phyloP scores from a whole-genome alignment of 2,888 invertebrate species.

The Thecophora atra region DNA sequence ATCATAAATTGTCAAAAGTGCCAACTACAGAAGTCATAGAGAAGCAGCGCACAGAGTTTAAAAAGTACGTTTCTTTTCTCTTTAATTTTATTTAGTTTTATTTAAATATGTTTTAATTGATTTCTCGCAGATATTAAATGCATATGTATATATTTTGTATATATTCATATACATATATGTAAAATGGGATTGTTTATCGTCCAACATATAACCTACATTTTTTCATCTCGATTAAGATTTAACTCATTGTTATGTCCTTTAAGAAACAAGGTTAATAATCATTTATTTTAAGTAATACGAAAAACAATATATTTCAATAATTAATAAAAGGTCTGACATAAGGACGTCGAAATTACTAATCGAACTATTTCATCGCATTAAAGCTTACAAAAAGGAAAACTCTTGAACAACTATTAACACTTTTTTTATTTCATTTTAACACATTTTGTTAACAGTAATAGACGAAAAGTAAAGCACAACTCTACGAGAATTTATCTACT shows the following conservation, averaged over 20 bases:
- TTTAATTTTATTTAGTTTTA: conserved; percentile 36
- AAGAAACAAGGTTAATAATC: neutral
- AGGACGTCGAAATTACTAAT: conserved; percentile 21
- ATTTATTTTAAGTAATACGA: conserved; percentile 8
- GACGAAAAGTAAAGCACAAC: neutral
- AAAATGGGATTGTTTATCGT: conserved; percentile 44
- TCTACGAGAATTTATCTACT: no score
- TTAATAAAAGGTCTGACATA: neutral
- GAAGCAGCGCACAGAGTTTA: conserved; percentile 37
- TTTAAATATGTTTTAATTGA: neutral
- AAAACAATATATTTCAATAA: neutral
- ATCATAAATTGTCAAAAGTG: neutral
- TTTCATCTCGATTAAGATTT: neutral
- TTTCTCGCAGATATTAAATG: neutral
- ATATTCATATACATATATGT: conserved; percentile 39
- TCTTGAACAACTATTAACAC: neutral
- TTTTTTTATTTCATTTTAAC: no score
- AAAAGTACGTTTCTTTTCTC: conserved; percentile 46
- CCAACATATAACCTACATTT: neutral
- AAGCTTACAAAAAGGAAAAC: neutral
- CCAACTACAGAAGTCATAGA: conserved; percentile 39
- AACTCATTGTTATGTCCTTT: conserved; percentile 4
- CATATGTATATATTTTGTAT: conserved; percentile 25
- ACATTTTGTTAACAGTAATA: no score
- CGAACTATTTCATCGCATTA: neutral